A percentile compares a stretch with the other conserved stretches of the same genome.
phyloP scores from a whole-genome alignment of 2,113 vertebrate species.

The Calidris pugnax region DNA sequence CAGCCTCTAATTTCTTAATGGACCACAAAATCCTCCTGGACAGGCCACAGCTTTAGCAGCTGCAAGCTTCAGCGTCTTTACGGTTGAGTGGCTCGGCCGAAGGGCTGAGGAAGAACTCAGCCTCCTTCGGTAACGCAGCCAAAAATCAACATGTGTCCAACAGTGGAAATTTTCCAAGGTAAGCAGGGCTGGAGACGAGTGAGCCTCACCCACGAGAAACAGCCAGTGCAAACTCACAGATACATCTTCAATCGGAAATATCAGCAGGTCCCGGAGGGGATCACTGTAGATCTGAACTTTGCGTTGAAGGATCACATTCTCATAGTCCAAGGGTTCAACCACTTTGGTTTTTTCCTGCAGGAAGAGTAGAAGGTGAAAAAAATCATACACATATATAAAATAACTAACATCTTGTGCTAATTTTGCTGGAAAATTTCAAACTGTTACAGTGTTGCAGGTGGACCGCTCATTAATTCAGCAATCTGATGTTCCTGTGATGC shows the following conservation, averaged over 20 bases:
- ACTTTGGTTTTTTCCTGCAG: conserved; percentile 92
- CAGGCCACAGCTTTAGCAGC: neutral
- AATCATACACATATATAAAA: neutral
- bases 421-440: neutral
- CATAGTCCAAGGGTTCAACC: conserved; percentile 95
- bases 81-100: neutral
- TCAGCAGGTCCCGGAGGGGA: conserved; percentile 92
- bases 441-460: neutral
- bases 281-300: conserved; percentile 97
- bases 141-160: neutral
- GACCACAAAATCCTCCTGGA: neutral
- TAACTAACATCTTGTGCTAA: neutral
- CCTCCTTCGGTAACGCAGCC: neutral
- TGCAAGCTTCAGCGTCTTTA: neutral
- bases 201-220: neutral
- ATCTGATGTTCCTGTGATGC: neutral
- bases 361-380: neutral
- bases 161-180: neutral
- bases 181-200: neutral
- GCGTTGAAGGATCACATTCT: conserved; percentile 91
- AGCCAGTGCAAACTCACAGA: conserved; percentile 81
- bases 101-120: neutral
- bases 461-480: neutral
- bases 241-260: conserved; percentile 93
- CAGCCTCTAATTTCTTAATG: conserved; percentile 8